Percentiles rank a stretch among this genome's conserved stretches.
phyloP scores from a whole-genome alignment of 2,888 invertebrate genomes.

The Apodemia hepburni region DNA sequence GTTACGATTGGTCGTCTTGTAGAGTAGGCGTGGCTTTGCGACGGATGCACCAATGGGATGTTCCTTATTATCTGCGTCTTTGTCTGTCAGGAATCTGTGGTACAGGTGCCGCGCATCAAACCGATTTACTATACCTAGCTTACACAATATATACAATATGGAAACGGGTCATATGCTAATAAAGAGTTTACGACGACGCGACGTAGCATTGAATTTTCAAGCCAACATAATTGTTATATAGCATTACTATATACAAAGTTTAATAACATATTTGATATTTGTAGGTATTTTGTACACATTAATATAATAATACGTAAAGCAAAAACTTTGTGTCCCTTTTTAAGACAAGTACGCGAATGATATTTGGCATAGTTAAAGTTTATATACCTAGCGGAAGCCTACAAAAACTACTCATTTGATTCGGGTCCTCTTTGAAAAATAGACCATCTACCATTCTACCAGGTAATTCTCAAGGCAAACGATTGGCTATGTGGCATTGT shows the following conservation, averaged over 20 bases:
- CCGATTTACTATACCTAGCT: slow-evolving; percentile 26
- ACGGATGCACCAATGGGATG: slow-evolving; percentile 82
- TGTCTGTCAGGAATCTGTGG: slow-evolving; percentile 77
- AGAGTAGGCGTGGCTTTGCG: slow-evolving; percentile 66
- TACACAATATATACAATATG: slow-evolving; percentile 16
- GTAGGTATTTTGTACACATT: too few species aligned
- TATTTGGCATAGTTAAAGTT: too few species aligned
- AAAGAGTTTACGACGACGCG: slow-evolving; percentile 7
- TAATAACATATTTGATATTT: too few species aligned
- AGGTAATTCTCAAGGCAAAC: too few species aligned
- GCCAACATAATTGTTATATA: not conserved
- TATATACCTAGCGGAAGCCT: too few species aligned
- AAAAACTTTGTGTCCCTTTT: too few species aligned
- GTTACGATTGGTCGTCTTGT: slow-evolving; percentile 58
- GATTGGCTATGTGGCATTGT: too few species aligned
- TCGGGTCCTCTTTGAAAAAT: too few species aligned
- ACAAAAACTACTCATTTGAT: too few species aligned
- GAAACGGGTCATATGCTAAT: slow-evolving; percentile 15
- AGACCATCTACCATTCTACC: too few species aligned
- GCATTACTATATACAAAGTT: not conserved
- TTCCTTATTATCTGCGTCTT: slow-evolving; percentile 76
- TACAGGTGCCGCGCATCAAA: slow-evolving; percentile 38
- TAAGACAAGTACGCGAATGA: too few species aligned
- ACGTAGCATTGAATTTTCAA: slow-evolving; percentile 11
- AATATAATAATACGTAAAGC: too few species aligned